Evolutionary conservation across 2,113 vertebrate species (phyloP), one percentile per base, ranked within the genome.

Genomic region (Ardeotis arabs): DNA sequence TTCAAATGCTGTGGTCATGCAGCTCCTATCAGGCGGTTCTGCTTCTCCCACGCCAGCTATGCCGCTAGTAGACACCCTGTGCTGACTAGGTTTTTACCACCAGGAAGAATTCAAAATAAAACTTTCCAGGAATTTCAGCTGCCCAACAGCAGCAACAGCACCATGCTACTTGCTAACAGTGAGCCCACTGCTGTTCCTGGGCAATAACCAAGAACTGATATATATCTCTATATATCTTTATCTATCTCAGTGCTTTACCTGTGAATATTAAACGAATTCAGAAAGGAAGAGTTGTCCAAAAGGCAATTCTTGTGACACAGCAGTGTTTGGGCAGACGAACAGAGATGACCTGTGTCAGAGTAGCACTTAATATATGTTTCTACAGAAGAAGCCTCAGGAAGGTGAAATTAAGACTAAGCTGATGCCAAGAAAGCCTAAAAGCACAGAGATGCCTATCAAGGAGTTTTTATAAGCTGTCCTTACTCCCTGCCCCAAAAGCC

Each of bases 41-140:
- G 15, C 64, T 87, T 69, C 45, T 69, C 23, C 28, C 17, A 8
- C 2, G 4, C 12, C 45, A 49, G 55, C 1, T 1, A 18, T 6
- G 35, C 37, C 1, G 0, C 25, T 41, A 21, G 13, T 14, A 41
- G 47, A 60, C 19, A 27, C 4, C 1, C 11, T 16, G 39, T 33
- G 58, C 58, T 10, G 1, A 41, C 18, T 50, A 15, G 9, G 7
- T 15, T 73, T 66, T 76, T 64, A 22, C 18, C 60, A 35, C 14
- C 14, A 56, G 29, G 19, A 66, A 63, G 20, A 75, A 12, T 5
- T 84, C 33, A 93, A 72, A 72, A 70, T 41, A 79, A 59, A 84
- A 31, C 66, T 47, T 82, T 13, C 59, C 62, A 74, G 56, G 62
- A 79, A 72, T 89, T 75, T 25, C 29, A 58, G 5, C 47, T 2